A percentile compares a stretch with the other conserved stretches of the same genome.
Conservation (phyloP, 2,113 vertebrate genomes). For the Junco hyemalis region DNA sequence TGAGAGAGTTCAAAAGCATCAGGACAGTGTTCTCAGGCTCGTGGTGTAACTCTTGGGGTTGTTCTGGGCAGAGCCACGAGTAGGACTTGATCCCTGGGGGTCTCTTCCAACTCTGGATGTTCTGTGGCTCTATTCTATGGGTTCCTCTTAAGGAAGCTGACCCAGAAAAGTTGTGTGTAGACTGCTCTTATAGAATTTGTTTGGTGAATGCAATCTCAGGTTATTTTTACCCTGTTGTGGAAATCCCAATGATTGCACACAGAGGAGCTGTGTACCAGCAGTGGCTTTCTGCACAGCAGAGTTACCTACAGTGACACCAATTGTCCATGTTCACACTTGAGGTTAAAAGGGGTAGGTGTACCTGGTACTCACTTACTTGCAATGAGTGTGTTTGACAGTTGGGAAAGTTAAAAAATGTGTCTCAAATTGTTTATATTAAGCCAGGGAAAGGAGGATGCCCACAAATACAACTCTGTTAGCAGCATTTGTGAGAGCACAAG, state of each 20-base stretch:
- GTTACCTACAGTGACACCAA: background rate
- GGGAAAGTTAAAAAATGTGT: background rate
- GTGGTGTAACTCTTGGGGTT: background rate
- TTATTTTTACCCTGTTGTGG: background rate
- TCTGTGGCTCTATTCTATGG: background rate
- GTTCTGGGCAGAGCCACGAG: background rate
- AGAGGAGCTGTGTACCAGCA: background rate
- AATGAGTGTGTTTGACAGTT: background rate
- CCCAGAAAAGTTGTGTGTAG: background rate
- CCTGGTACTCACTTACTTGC: background rate
- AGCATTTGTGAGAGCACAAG: background rate
- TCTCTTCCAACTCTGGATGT: background rate
- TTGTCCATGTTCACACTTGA: background rate
- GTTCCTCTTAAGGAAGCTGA: background rate
- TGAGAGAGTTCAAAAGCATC: background rate
- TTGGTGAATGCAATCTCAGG: background rate
- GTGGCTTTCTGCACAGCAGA: background rate
- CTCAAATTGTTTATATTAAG: background rate
- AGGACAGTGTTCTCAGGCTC: background rate
- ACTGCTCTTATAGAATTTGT: background rate
- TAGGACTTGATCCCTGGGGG: background rate
- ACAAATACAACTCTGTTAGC: background rate
- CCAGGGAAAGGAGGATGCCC: no score
- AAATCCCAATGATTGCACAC: background rate
- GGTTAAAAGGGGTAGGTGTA: background rate